Base-by-base conservation (phyloP, 2,113 vertebrate species). In the Corythornis vintsioides region DNA sequence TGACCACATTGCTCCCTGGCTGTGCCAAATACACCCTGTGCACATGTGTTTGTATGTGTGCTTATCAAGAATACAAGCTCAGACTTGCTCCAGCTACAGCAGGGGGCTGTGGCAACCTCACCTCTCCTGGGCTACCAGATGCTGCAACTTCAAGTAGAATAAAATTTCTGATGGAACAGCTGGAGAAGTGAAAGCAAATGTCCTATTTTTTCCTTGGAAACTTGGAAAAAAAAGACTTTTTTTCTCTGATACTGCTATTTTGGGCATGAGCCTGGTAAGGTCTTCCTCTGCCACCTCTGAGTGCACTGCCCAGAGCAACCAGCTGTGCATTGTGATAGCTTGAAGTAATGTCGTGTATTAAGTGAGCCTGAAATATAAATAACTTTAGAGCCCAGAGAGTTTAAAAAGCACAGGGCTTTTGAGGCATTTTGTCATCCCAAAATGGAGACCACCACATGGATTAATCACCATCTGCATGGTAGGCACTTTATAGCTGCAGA, bases 401-500 rank as follows among this genome's bases (percentile, higher is more conserved):
- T 92, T 82, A 83, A 57, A 88, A 85, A 72, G 61, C 81, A 71
- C 10, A 47, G 47, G 73, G 72, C 24, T 83, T 94, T 77, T 74
- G 72, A 88, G 75, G 18, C 52, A n/a, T 91, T 85, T 75, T 66
- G 59, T 83, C 75, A 63, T 87, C 69, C 59, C 28, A 8, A 29
- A 78, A 47, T 67, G 77, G 52, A 80, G 85, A 70, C 56, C 2
- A 12, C 67, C 42, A 53, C 63, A 9, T 56, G 63, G 74, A 87
- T 92, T 94, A 85, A 85, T 91, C 52, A 70, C 53, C 7, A 2
- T 65, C 82, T 93, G 28, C 14, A 20, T n/a, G 16, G 35, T 74
- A 50, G 7, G 7, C 31, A 29, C 43, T 88, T 93, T 83, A 63
- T 57, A 90, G 67, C 35, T 0, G 0, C 42, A 10, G 76, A 55